Evolutionary conservation across 2,797 vertebrate species (phyloP), one percentile per base, ranked within the genome.

Genomic region (Propithecus perrieri): DNA sequence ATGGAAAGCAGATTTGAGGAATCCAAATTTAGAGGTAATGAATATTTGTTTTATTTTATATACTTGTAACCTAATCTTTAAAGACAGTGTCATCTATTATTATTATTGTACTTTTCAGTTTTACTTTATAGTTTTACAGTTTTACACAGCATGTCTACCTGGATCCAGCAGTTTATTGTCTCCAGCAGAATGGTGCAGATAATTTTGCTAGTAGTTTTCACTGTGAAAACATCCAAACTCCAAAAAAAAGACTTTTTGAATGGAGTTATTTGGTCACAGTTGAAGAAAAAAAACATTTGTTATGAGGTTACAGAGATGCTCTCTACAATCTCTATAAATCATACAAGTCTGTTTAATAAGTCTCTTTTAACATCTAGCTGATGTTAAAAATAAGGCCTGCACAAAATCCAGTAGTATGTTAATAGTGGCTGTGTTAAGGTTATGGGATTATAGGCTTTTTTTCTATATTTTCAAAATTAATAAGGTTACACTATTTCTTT

Each of bases 1-100:
- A 81, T 99, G 99, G 99, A 99, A 95, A 93, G 97, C 98, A 41
- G 98, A 99, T 79, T 98, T 99, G 95, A 99, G 98, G 98, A 98
- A 99, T 74, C 99, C 99, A 5, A 90, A 98, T 67, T 76, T 99
- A 72, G 99, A 99, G 43, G 99, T 99, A 98, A 28, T 35, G 63
- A 18, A 86, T 79, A 33, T 61, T 85, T 24, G 1, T 53, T 57
- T 18, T 94, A 48, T 50, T 89, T 96, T 4, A 10, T 74, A 43
- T 20, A 48, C 33, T 26, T 38, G 10, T 92, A 61, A 91, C 48
- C 46, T 94, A 59, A 71, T 91, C 94, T 96, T 85, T 72, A 86
- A 84, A 95, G 72, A 67, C 2, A 63, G 1, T 35, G 41, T 80
- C 85, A n/a, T 1, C 10, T 30, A 0, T 65, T 30, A 0, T 61